Base-by-base conservation (phyloP, 1,140 invertebrate species). In the Pseudomyrmex pallidus region DNA sequence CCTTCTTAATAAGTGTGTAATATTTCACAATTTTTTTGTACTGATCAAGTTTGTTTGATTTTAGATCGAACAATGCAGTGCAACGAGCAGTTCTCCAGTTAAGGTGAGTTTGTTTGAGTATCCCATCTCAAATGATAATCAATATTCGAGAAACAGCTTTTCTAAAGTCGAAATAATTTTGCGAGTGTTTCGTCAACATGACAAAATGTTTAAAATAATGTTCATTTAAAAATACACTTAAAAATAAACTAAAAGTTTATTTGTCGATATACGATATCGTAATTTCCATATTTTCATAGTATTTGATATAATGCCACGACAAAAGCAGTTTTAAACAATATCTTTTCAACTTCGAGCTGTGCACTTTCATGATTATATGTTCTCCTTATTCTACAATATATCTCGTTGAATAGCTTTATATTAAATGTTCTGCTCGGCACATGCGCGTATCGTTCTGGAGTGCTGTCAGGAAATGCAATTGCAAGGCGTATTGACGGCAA, bases 401-500 rank as follows among this genome's bases (percentile, higher is more conserved):
- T 35, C 70, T 66, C 35, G 56, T 35, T 35, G 5, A 35, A 57
- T 59, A 66, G 83, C 54, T 88, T 88, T 87, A 82, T 74, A 86
- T 87, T 82, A 84, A 82, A 85, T 82, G 78, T 88, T 67, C 59
- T 59, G 74, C 74, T 64, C 85, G 73, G 52, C 77, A 67, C 61
- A 54, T 17, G n/a, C 73, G 44, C 59, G 80, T 67, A 64, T 64
- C 64, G 17, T 73, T n/a, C 72, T 62, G 52, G 59, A 52, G 57
- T 17, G 25, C 46, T n/a, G 67, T 20, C 22, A 22, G 56, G 67
- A 74, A 87, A 88, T 85, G 85, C 87, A 88, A 88, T 88, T 78
- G 87, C 85, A 74, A 35, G 59, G 56, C 70, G 76, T 73, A 85
- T 85, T 82, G 82, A 84, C 54, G 63, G 52, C 73, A 56, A 82